Percentiles rank a stretch among this genome's conserved stretches.
These are phyloP conservation scores for Anarrhichthys ocellatus DNA, from an alignment of 2,113 vertebrate genomes.

Conservation along the genomic window DNA sequence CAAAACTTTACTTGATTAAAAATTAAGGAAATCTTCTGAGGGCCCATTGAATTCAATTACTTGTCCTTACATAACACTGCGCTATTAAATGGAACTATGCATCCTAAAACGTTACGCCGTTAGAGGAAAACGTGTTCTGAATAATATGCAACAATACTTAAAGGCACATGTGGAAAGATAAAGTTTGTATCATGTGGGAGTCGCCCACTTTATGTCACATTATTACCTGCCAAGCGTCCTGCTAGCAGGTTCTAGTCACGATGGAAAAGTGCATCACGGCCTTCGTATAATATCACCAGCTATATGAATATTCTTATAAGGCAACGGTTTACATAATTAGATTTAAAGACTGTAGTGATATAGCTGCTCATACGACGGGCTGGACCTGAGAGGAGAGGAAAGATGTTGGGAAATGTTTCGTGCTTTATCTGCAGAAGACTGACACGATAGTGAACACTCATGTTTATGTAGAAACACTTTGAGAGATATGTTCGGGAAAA, in stretches of 20 bases:
- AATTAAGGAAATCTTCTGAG: background rate
- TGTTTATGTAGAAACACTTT: constrained; percentile 17
- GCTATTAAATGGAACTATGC: background rate
- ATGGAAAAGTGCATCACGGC: background rate
- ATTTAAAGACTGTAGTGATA: background rate
- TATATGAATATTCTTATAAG: background rate
- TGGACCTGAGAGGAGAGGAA: too few species aligned
- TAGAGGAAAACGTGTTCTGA: background rate
- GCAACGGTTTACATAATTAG: background rate
- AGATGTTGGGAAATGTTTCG: background rate
- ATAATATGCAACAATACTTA: background rate
- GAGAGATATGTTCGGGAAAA: constrained; percentile 26
- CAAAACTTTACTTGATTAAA: constrained; percentile 1
- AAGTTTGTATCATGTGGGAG: background rate
- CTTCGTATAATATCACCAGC: background rate
- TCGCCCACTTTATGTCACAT: background rate
- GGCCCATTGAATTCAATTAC: constrained; percentile 17
- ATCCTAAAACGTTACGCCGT: background rate
- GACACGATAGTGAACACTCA: constrained; percentile 2
- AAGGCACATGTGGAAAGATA: background rate
- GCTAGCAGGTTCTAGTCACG: background rate
- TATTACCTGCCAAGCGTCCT: background rate
- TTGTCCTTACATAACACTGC: constrained; percentile 4
- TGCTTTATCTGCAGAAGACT: constrained; percentile 3
- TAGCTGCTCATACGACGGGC: too few species aligned